phyloP scores from a whole-genome alignment of 2,113 vertebrate genomes.

The Cygnus atratus region DNA sequence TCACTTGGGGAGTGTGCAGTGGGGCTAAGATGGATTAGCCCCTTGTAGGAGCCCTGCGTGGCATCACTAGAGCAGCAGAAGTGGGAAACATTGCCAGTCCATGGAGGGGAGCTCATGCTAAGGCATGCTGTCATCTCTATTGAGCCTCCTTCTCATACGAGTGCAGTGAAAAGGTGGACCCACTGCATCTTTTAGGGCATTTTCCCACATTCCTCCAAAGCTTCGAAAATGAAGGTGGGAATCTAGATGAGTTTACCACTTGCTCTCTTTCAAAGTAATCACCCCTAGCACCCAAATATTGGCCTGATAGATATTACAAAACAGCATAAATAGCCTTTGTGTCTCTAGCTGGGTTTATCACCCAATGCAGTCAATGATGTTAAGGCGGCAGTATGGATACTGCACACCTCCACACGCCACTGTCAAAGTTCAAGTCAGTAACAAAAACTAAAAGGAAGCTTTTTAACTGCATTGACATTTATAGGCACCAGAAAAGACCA shows the following conservation, averaged over 20 bases:
- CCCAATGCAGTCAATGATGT: background rate
- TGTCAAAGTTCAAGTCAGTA: background rate
- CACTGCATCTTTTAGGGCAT: background rate
- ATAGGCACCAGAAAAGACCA: background rate
- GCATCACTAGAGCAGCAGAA: background rate
- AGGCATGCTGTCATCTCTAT: background rate
- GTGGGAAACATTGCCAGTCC: fast-evolving
- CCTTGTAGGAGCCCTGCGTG: background rate
- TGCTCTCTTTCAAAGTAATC: background rate
- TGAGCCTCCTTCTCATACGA: background rate
- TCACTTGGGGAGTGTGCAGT: background rate
- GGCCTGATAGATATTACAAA: background rate
- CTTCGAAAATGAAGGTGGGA: background rate
- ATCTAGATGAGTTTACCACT: background rate
- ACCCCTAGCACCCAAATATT: no score
- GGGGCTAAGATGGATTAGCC: background rate
- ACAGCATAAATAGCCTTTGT: background rate
- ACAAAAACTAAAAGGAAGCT: background rate
- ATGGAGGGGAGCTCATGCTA: fast-evolving
- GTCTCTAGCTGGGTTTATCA: background rate
- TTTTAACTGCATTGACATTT: background rate
- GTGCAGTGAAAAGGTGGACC: fast-evolving
- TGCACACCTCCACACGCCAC: background rate
- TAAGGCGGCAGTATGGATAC: background rate
- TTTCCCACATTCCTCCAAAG: background rate